phyloP scores from a whole-genome alignment of 2,113 vertebrate species.

The Lycaon pictus region DNA sequence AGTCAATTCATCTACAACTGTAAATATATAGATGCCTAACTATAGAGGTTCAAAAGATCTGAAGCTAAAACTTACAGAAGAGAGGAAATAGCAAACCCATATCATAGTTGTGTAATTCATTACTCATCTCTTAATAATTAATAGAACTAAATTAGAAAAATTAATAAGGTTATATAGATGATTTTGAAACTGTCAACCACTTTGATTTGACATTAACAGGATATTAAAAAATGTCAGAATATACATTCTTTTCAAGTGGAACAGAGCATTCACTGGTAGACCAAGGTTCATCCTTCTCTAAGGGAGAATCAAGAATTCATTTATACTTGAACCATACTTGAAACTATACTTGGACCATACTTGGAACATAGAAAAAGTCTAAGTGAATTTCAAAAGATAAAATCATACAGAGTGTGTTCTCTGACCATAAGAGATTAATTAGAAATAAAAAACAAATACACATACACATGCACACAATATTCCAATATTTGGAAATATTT shows the following conservation, averaged over 20 bases:
- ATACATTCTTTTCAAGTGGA: neutral
- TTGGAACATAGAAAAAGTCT: neutral
- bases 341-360: no score
- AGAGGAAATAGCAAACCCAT: neutral
- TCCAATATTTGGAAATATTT: neutral
- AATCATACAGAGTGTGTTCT: neutral
- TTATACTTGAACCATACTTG: neutral
- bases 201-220: neutral
- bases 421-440: neutral
- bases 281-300: neutral
- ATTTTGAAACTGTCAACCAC: neutral
- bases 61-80: constrained; percentile 13
- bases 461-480: neutral
- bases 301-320: neutral
- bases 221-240: neutral
- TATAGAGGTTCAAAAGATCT: neutral
- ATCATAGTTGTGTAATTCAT: neutral
- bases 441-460: neutral
- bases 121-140: neutral
- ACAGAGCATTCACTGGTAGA: neutral
- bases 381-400: neutral
- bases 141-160: neutral
- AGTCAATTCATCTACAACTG: neutral
- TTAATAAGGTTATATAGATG: neutral
- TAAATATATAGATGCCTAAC: neutral